Evolutionary conservation across 2,797 vertebrate genomes (phyloP).

Genomic region (Saxicola maurus): DNA sequence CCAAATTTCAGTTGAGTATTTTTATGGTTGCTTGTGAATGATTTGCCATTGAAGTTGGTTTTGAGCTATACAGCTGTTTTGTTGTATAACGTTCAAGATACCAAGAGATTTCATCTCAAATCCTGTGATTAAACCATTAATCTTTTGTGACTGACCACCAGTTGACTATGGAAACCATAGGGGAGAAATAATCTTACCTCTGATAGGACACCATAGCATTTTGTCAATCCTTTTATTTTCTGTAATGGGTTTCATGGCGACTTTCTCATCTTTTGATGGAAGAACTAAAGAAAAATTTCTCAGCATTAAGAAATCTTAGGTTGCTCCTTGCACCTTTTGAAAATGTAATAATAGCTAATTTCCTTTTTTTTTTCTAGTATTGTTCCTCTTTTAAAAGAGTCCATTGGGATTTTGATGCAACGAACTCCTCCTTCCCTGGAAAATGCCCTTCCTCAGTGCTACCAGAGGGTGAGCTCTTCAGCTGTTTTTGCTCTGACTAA

Average conservation of each 20-base stretch:
- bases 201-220: not conserved
- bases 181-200: not conserved
- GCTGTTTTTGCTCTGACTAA: not conserved
- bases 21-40: not conserved
- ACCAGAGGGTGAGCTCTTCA: conserved; percentile 86
- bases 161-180: not conserved
- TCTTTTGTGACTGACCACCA: not conserved
- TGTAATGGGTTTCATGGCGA: not conserved
- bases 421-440: conserved; percentile 90
- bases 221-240: not conserved
- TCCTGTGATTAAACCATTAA: not conserved
- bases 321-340: not conserved
- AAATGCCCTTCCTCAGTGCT: conserved; percentile 87
- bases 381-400: conserved; percentile 90
- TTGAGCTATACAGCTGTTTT: not conserved
- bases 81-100: not conserved
- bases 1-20: not conserved
- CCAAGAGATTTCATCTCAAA: not conserved
- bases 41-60: not conserved
- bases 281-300: not conserved
- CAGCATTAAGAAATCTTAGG: not conserved
- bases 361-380: conserved; percentile 76
- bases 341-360: not conserved
- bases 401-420: conserved; percentile 96
- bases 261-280: not conserved